Evolutionary conservation across 1,140 invertebrate species (phyloP), one percentile per base, ranked within the genome.

Genomic region (Magallana angulata): DNA sequence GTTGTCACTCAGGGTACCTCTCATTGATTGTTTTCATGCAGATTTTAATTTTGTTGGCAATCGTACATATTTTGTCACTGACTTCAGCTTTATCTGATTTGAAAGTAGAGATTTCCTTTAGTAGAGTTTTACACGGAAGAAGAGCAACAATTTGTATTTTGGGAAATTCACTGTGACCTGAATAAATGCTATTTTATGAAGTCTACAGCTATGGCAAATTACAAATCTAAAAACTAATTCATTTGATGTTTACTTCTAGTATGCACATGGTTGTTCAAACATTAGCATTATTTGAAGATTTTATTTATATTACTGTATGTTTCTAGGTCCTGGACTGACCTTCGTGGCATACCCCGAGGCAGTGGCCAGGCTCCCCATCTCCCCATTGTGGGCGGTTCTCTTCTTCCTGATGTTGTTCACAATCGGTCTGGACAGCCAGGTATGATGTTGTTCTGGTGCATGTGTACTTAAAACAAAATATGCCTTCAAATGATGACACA

Each of bases 321-420:
- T 82, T 58, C 7, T 95, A 97, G 97, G 98, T 91, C 98, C 98
- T 48, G 99, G 99, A 62, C 94, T 99, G 85, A 98, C 98, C 0
- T 99, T 99, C 95, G 95, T 99, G 81, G 98, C 98, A 1, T 99
- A 99, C 95, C 99, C 99, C 76, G 98, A 98, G 85, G 98, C 98
- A 1, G 98, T 99, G 5, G 95, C 99, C 24, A 98, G 99, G 94
- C 95, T 99, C 5, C 98, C 98, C 0, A 97, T 98, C 57, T 97
- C 98, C 57, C 97, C 98, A 0, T 94, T 99, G 18, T 99, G 99
- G 99, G 97, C 99, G 0, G 97, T 98, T 89, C 96, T 99, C 0
- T 99, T 99, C 95, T 99, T 99, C 96, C 97, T 99, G 89, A 99
- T 99, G 99, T 95, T 99, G 57, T 97, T 99, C 90, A 97, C 98